Conservation (phyloP, 2,888 invertebrate genomes). For the Dastarcus helophoroides region DNA sequence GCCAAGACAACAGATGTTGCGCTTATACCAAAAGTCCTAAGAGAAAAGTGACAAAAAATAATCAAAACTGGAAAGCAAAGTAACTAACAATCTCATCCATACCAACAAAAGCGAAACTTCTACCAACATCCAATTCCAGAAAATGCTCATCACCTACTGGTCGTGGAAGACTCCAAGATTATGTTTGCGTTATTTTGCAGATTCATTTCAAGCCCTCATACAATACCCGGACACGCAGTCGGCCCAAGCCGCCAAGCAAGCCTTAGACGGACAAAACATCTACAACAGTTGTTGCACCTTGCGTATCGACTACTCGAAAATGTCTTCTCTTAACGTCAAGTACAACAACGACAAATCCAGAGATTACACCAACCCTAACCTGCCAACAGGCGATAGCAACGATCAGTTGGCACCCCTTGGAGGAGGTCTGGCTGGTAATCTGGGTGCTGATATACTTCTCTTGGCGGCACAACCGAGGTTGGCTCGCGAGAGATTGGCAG, state of each 20-base stretch:
- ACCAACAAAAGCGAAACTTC: too few species aligned
- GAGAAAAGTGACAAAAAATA: too few species aligned
- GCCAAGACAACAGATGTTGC: too few species aligned
- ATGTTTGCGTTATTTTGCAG: too few species aligned
- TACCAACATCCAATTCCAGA: too few species aligned
- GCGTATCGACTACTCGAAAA: slow-evolving; percentile 97
- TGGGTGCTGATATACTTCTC: slow-evolving; percentile 54
- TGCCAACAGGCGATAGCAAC: slow-evolving; percentile 84
- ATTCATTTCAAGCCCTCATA: slow-evolving; percentile 96
- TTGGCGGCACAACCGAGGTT: slow-evolving; percentile 41
- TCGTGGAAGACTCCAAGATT: too few species aligned
- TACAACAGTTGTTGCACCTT: slow-evolving; percentile 99
- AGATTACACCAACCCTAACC: slow-evolving; percentile 96
- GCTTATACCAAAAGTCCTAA: too few species aligned
- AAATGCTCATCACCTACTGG: too few species aligned
- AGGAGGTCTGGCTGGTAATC: slow-evolving; percentile 41
- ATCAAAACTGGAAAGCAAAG: too few species aligned
- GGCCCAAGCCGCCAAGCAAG: slow-evolving; percentile 94
- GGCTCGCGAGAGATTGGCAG: slow-evolving; percentile 44
- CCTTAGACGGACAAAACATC: slow-evolving; percentile 96
- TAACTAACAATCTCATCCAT: too few species aligned
- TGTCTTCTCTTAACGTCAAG: slow-evolving; percentile 95
- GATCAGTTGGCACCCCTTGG: slow-evolving; percentile 46
- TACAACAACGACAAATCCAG: slow-evolving; percentile 99
- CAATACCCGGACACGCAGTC: slow-evolving; percentile 96